These are phyloP conservation scores for Arrhamphus sclerolepis DNA, from an alignment of 2,797 vertebrate species.

Conservation along the genomic window DNA sequence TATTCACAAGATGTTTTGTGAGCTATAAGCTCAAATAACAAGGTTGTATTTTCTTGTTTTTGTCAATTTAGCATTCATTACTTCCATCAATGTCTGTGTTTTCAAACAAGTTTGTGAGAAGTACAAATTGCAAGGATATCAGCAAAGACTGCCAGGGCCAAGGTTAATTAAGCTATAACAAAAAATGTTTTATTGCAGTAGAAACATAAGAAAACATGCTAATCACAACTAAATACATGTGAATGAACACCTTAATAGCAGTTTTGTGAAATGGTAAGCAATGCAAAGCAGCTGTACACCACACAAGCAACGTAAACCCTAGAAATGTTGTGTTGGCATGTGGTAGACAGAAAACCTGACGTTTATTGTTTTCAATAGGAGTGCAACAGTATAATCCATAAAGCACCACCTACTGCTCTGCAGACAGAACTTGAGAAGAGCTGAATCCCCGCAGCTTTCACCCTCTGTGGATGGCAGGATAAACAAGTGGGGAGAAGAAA, in stretches of 20 bases:
- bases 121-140: slow-evolving; percentile 32
- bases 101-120: slow-evolving; percentile 33
- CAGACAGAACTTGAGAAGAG: slow-evolving; percentile 52
- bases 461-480: slow-evolving; percentile 29
- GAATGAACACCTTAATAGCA: slow-evolving; percentile 1
- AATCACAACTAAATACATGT: background rate
- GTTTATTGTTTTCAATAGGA: slow-evolving; percentile 49
- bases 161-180: background rate
- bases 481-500: slow-evolving; percentile 27
- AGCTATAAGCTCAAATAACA: slow-evolving; percentile 54
- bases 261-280: background rate
- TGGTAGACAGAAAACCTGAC: slow-evolving; percentile 40
- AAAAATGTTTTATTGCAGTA: background rate
- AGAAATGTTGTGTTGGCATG: slow-evolving; percentile 28
- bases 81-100: slow-evolving; percentile 32
- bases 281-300: background rate
- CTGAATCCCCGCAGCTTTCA: slow-evolving; percentile 40
- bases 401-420: slow-evolving; percentile 50
- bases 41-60: slow-evolving; percentile 41
- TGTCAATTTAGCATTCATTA: slow-evolving; percentile 55
- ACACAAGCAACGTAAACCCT: background rate
- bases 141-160: slow-evolving; percentile 1
- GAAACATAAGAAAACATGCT: background rate
- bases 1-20: slow-evolving; percentile 50
- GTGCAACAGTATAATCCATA: slow-evolving; percentile 55